These are phyloP conservation scores for Aurelia sp. DNA, from an alignment of 30 jellyfish, hydroid and myxozoan genomes.

Conservation along the genomic window DNA sequence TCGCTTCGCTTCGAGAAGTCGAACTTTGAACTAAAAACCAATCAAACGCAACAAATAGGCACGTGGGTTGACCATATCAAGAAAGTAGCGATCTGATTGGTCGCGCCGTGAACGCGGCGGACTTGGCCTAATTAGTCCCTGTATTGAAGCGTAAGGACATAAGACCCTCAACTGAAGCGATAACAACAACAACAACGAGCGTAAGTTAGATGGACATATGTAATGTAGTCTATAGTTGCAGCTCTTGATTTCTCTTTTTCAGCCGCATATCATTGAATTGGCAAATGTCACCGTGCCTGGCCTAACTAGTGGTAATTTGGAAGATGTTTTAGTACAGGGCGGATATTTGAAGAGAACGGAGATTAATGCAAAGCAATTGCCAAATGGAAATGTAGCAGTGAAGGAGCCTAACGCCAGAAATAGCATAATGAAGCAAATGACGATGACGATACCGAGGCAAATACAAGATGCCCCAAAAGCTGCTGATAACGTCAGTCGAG, in stretches of 20 bases:
- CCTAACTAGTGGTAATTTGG: conserved; percentile 8
- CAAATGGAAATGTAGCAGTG: not conserved
- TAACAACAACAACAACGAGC: no score
- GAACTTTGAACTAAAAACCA: no score
- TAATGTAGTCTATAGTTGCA: not conserved
- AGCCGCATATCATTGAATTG: conserved; percentile 46
- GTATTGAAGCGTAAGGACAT: no score
- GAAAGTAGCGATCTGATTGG: no score
- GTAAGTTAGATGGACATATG: no score
- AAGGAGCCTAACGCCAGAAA: not conserved
- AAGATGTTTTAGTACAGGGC: conserved; percentile 9
- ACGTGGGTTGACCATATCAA: no score
- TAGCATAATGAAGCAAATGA: not conserved
- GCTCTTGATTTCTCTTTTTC: not conserved
- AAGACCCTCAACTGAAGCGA: no score
- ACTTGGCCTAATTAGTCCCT: no score
- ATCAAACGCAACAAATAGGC: no score
- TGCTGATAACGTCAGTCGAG: not conserved
- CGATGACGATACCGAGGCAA: not conserved
- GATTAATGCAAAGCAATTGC: not conserved
- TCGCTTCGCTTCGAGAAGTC: no score
- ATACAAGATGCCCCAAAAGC: not conserved
- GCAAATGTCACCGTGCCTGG: conserved; percentile 18
- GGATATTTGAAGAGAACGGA: conserved; percentile 14
- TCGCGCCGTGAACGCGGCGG: no score